phyloP scores from a whole-genome alignment of 2,888 invertebrate genomes.

The Andrena chrysosceles region DNA sequence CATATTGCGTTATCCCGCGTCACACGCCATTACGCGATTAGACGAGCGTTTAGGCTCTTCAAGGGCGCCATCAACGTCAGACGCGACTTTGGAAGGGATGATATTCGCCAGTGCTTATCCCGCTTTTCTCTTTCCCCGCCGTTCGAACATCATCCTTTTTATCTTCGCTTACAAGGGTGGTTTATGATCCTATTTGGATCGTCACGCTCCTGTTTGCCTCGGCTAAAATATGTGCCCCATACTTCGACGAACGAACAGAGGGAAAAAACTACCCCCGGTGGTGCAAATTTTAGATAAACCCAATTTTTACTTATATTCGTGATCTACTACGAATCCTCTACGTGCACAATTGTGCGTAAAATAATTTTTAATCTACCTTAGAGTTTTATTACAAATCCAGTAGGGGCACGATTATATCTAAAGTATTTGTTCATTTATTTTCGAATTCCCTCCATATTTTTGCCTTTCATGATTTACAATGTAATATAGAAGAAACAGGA shows the following conservation, averaged over 20 bases:
- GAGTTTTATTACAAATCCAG: too few species aligned
- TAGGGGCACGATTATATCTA: too few species aligned
- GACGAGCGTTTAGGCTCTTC: conserved; percentile 63
- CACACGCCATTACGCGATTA: conserved; percentile 72
- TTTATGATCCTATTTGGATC: conserved; percentile 11
- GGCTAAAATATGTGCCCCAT: not conserved
- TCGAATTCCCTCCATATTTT: too few species aligned
- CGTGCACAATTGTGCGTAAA: too few species aligned
- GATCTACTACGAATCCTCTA: too few species aligned
- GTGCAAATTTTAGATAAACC: too few species aligned
- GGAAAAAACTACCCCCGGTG: too few species aligned
- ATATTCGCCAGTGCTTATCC: conserved; percentile 45
- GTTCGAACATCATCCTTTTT: conserved; percentile 29
- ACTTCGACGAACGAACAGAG: not conserved
- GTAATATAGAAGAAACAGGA: too few species aligned
- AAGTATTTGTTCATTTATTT: too few species aligned
- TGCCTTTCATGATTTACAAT: too few species aligned
- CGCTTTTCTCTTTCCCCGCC: conserved; percentile 13
- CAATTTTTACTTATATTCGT: too few species aligned
- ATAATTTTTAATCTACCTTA: too few species aligned
- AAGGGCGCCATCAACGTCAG: conserved; percentile 64
- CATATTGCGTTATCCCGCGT: conserved; percentile 17
- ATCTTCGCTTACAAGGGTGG: not conserved
- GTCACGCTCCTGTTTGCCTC: not conserved
- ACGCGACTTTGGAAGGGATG: conserved; percentile 48